These are phyloP conservation scores for Myioborus miniatus DNA, from an alignment of 2,797 vertebrate species.

Conservation along the genomic window DNA sequence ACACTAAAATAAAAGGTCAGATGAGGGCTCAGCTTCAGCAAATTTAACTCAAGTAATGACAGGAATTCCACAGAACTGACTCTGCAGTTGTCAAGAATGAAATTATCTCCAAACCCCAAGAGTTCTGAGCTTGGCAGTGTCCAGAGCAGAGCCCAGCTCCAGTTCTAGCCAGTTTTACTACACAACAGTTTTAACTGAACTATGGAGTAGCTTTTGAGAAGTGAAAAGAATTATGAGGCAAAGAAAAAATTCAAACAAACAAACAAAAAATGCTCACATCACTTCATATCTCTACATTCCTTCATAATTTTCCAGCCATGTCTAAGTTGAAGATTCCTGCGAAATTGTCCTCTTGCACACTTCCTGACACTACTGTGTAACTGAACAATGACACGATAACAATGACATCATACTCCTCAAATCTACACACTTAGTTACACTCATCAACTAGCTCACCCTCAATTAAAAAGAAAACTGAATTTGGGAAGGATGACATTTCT, in stretches of 20 bases:
- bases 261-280: not conserved
- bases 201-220: not conserved
- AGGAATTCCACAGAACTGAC: not conserved
- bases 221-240: not conserved
- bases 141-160: not conserved
- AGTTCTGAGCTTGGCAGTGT: not conserved
- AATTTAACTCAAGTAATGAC: not conserved
- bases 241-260: not conserved
- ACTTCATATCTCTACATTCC: not conserved
- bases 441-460: not conserved
- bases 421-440: not conserved
- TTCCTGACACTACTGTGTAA: not conserved
- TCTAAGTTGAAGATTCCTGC: not conserved
- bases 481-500: not conserved
- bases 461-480: not conserved
- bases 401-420: not conserved
- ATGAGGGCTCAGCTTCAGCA: not conserved
- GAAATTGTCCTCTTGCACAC: not conserved
- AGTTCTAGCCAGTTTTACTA: not conserved
- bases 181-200: not conserved
- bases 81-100: not conserved
- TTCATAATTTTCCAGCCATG: not conserved
- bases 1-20: not conserved
- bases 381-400: not conserved
- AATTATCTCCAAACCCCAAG: not conserved